phyloP scores from a whole-genome alignment of 2,888 invertebrate species.

The Cartodere bifasciata region DNA sequence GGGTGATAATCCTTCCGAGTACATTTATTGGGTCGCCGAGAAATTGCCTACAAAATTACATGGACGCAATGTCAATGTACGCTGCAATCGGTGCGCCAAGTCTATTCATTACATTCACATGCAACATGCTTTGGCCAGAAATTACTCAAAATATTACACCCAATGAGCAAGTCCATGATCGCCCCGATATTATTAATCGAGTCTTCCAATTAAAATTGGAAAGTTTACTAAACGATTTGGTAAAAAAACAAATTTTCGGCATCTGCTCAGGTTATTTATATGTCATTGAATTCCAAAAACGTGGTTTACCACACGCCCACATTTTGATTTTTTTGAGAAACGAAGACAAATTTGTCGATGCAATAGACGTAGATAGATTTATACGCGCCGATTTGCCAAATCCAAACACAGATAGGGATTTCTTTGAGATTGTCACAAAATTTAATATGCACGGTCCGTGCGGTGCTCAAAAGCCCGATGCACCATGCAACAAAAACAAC shows the following conservation, averaged over 20 bases:
- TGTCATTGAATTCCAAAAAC: constrained; percentile 4
- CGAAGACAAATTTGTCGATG: not conserved
- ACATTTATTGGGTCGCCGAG: too few species aligned
- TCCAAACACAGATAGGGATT: not conserved
- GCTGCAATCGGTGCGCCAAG: not conserved
- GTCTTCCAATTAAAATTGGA: constrained; percentile 9
- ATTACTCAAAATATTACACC: not conserved
- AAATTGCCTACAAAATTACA: constrained; percentile 7
- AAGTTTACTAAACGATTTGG: not conserved
- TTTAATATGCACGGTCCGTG: constrained; percentile 4
- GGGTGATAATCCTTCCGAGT: constrained; percentile 7
- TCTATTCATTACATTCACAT: constrained; percentile 4
- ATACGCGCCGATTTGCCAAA: constrained; percentile 1
- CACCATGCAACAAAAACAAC: not conserved
- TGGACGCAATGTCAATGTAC: constrained; percentile 1
- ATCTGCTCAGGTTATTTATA: not conserved
- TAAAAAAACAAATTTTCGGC: not conserved
- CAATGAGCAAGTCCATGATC: constrained; percentile 8
- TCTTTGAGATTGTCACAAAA: constrained; percentile 4
- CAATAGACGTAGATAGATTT: not conserved
- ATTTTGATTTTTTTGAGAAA: not conserved
- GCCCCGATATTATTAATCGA: constrained; percentile 13
- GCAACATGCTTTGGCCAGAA: constrained; percentile 2
- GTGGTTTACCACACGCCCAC: constrained; percentile 4
- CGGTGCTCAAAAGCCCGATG: not conserved